phyloP scores from a whole-genome alignment of 2,888 invertebrate species.

The Drosophila mercatorum region DNA sequence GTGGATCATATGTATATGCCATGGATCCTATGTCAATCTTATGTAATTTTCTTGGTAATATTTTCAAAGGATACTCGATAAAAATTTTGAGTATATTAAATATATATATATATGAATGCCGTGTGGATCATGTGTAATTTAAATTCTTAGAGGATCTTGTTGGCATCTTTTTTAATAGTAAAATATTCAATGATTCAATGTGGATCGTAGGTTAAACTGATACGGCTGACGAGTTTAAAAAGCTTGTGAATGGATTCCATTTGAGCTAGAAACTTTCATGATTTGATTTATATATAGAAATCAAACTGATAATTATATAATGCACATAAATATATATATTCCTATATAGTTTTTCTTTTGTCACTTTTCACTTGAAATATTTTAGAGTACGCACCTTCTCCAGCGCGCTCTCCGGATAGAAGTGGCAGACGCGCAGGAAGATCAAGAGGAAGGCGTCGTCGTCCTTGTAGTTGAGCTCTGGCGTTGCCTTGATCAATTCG shows the following conservation, averaged over 20 bases:
- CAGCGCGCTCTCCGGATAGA: constrained; percentile 92
- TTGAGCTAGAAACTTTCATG: neutral
- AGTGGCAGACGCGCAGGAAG: constrained; percentile 93
- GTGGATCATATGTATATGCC: neutral
- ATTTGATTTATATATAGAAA: neutral
- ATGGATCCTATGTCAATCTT: no score
- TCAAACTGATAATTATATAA: neutral
- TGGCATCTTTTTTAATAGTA: no score
- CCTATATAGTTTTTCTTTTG: no score
- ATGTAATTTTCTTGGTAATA: no score
- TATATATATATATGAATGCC: no score
- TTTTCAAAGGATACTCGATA: no score
- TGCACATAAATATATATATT: neutral
- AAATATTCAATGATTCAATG: neutral
- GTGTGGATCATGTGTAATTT: neutral
- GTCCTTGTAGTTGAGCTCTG: constrained; percentile 89
- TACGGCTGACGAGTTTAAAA: neutral
- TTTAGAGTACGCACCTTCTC: constrained; percentile 86
- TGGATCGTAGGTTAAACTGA: neutral
- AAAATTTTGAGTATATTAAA: no score
- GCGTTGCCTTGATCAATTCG: constrained; percentile 88
- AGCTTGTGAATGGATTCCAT: neutral
- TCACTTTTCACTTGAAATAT: neutral
- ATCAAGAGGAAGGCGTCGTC: constrained; percentile 92
- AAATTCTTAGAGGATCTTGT: neutral